Percentiles rank a stretch among this genome's conserved stretches.
phyloP scores from a whole-genome alignment of 2,113 vertebrate species.

The Empidonax traillii region DNA sequence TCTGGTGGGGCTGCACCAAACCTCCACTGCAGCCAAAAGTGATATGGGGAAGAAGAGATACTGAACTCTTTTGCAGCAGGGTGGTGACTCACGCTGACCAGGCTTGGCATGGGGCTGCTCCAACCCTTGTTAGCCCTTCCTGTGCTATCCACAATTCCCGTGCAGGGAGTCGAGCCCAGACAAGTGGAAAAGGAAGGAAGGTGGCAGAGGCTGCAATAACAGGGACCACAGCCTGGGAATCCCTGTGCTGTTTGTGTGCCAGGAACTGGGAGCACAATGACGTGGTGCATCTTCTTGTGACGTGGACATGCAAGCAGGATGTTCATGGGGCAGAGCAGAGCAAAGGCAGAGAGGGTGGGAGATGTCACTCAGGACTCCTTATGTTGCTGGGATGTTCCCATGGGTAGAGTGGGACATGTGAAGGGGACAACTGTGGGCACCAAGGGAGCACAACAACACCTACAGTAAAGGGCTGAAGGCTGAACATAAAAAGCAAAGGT shows the following conservation, averaged over 20 bases:
- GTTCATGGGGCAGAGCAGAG: neutral
- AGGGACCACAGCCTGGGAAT: neutral
- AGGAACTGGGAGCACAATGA: neutral
- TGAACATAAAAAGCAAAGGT: neutral
- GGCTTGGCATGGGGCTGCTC: neutral
- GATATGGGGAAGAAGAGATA: neutral
- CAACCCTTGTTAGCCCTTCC: neutral
- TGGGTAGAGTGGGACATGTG: neutral
- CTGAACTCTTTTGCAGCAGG: rapidly evolving
- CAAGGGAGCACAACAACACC: neutral
- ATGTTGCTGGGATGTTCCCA: rapidly evolving
- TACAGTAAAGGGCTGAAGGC: neutral
- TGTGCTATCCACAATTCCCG: neutral
- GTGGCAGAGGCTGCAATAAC: rapidly evolving
- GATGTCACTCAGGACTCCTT: neutral
- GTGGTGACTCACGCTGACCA: neutral
- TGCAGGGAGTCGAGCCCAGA: rapidly evolving
- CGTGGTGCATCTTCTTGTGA: neutral
- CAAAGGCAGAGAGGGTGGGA: neutral
- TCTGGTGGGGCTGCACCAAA: neutral
- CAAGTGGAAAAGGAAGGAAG: neutral
- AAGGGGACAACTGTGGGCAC: neutral
- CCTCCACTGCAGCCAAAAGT: neutral
- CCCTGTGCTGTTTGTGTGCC: neutral
- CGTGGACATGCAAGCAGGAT: neutral